phyloP scores from a whole-genome alignment of 2,888 invertebrate species.

The Gari tellinella region DNA sequence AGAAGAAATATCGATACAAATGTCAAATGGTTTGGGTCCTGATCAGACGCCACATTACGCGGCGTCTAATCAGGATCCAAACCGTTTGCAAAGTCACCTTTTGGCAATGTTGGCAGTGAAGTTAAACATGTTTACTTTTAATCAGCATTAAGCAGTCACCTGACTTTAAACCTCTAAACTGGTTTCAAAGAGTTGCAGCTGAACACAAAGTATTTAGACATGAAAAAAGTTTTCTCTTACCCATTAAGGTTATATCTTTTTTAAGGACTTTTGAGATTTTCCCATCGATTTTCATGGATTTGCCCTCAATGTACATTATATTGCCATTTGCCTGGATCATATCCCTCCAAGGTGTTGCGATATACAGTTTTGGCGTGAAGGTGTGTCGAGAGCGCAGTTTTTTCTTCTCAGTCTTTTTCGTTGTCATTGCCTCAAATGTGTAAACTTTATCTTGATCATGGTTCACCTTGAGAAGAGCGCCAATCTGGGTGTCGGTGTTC shows the following conservation, averaged over 20 bases:
- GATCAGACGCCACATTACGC: too few species aligned
- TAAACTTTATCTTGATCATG: conserved; percentile 62
- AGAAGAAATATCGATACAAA: too few species aligned
- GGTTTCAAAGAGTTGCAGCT: too few species aligned
- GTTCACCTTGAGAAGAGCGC: conserved; percentile 54
- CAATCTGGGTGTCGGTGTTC: conserved; percentile 62
- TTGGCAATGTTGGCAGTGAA: too few species aligned
- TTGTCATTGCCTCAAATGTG: conserved; percentile 52
- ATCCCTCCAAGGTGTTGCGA: conserved; percentile 63
- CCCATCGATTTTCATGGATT: conserved; percentile 52
- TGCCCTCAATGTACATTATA: conserved; percentile 57
- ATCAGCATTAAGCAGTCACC: too few species aligned
- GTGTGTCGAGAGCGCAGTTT: conserved; percentile 24
- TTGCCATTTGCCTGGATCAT: conserved; percentile 57
- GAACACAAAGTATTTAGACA: too few species aligned
- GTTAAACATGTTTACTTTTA: too few species aligned
- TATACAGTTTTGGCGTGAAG: conserved; percentile 57
- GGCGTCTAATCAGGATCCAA: too few species aligned
- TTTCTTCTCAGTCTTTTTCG: conserved; percentile 38
- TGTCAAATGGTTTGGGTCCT: too few species aligned
- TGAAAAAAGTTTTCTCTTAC: too few species aligned
- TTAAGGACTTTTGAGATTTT: conserved; percentile 62
- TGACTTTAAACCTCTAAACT: too few species aligned
- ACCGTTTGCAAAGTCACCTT: too few species aligned
- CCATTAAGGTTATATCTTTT: conserved; percentile 61